These are phyloP conservation scores for Cercopithecus mona DNA, from an alignment of 2,113 vertebrate genomes.

Conservation along the genomic window DNA sequence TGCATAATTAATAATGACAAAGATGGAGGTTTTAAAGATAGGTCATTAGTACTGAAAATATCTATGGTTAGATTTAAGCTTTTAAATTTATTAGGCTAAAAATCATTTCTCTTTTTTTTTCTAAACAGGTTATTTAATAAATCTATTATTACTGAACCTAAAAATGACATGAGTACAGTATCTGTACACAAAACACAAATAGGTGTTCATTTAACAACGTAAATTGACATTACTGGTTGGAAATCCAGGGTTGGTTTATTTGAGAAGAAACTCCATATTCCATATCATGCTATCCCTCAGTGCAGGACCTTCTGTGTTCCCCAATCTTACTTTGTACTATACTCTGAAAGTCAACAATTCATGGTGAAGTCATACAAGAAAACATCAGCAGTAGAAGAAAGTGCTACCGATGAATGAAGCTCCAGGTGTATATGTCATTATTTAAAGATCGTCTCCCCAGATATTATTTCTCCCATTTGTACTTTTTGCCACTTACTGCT, in stretches of 20 bases:
- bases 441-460: not conserved
- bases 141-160: not conserved
- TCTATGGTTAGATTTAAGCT: constrained; percentile 5
- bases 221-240: not conserved
- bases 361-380: not conserved
- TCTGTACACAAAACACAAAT: not conserved
- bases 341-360: not conserved
- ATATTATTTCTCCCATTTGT: not conserved
- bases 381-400: not conserved
- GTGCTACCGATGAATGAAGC: not conserved
- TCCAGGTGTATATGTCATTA: not conserved
- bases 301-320: not conserved
- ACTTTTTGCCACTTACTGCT: not conserved
- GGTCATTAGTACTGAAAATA: constrained; percentile 8
- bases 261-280: not conserved
- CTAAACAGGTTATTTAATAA: not conserved
- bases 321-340: not conserved
- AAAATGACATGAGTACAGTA: not conserved
- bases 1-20: constrained; percentile 14
- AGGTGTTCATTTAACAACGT: not conserved
- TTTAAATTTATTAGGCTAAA: not conserved
- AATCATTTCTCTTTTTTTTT: not conserved
- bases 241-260: not conserved
- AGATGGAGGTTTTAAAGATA: constrained; percentile 42
- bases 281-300: not conserved